A percentile compares a stretch with the other conserved stretches of the same genome.
These are phyloP conservation scores for Hippocampus kuda DNA, from an alignment of 2,797 vertebrate species.

Conservation along the genomic window DNA sequence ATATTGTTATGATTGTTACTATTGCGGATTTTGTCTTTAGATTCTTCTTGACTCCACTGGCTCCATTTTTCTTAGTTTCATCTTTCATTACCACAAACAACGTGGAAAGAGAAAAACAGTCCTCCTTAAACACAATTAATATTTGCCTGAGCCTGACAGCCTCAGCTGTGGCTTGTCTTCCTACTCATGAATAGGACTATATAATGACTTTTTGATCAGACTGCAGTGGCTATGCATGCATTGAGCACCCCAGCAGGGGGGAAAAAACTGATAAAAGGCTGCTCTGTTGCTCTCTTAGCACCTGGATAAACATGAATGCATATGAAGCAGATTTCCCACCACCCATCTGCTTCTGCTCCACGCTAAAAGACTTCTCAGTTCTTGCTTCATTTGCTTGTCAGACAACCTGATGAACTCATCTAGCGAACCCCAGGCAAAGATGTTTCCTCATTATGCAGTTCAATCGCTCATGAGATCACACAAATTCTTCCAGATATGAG, in stretches of 20 bases:
- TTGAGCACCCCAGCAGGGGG: conserved; percentile 12
- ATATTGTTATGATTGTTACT: background rate
- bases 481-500: background rate
- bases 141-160: conserved; percentile 20
- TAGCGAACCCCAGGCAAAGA: conserved; percentile 1
- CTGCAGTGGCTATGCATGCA: conserved; percentile 28
- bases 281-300: conserved; percentile 15
- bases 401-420: conserved; percentile 7
- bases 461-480: background rate
- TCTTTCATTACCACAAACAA: background rate
- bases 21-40: background rate
- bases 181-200: conserved; percentile 53
- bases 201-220: conserved; percentile 49
- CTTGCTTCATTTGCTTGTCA: conserved; percentile 16
- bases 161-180: conserved; percentile 23
- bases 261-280: conserved; percentile 17
- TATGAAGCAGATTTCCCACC: conserved; percentile 38
- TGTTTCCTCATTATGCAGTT: conserved; percentile 9
- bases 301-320: conserved; percentile 42
- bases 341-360: conserved; percentile 37
- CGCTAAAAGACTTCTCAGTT: conserved; percentile 17
- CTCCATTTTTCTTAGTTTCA: background rate
- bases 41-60: background rate
- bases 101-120: conserved; percentile 28
- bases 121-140: conserved; percentile 16